Base-by-base conservation (phyloP, 2,888 invertebrate species). In the Mimumesa dahlbomi region DNA sequence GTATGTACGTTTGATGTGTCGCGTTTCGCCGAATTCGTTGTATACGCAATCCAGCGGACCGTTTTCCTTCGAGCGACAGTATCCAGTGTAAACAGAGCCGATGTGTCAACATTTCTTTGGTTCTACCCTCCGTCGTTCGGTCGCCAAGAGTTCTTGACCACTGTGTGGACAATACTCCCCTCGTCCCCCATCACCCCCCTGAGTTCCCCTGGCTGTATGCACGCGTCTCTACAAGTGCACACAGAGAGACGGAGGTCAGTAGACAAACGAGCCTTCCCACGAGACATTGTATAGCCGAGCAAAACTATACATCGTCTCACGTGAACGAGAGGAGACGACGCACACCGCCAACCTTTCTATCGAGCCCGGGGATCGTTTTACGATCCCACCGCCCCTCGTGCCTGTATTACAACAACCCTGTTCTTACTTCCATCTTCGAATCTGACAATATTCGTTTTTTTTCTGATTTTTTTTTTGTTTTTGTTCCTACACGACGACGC, bases 281-380 rank as follows among this genome's bases (percentile, higher is more conserved):
- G 76, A 70, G 79, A 79, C 79, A 79, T 65, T 61, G 70, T 73
- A 79, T 65, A 75, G 73, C 69, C 66, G 34, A 56, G 72, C 68
- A 61, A 59, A 73, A 54, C 70, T 70, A 63, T 70, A 71, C 53
- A 54, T 59, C 40, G 69, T 70, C 71, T 70, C 71, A 46, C 64
- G 64, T 57, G 74, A 77, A 70, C 74, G 65, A 59, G 70, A 69
- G 63, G 59, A 71, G 66, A n/a, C 34, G 34, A 59, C 63, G 69
- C 68, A 46, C 68, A 46, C 68, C 68, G 43, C 68, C 56, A 70
- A 66, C 66, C 73, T 77, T 64, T 58, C 78, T 74, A 77, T 77
- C 75, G 67, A 74, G 53, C 29, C 56, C 46, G 52, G 38, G 73
- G 74, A 69, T 74, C 71, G 74, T 74, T 71, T 77, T 74, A 74